phyloP scores from a whole-genome alignment of 1,140 invertebrate species.

The roundworm (Caenorhabditis elegans) region DNA sequence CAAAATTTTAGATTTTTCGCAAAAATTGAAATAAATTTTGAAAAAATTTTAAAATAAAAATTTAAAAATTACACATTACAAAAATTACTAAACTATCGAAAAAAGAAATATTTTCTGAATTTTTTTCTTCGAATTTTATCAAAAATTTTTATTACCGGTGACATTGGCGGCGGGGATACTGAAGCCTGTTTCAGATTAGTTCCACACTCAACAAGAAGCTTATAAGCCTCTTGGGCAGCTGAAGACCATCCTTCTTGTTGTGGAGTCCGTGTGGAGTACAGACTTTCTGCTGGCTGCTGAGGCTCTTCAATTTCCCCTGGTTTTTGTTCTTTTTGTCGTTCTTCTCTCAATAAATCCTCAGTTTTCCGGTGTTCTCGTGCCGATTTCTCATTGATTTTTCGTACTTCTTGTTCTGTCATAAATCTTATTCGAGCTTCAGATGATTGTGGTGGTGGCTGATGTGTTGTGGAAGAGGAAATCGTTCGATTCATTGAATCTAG shows the following conservation, averaged over 20 bases:
- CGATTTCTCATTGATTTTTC: slow-evolving; percentile 45
- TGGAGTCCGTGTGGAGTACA: not conserved
- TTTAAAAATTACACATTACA: too few species aligned
- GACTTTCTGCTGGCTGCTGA: not conserved
- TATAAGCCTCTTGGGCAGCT: slow-evolving; percentile 65
- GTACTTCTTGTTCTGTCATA: slow-evolving; percentile 50
- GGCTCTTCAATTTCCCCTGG: not conserved
- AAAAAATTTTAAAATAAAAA: too few species aligned
- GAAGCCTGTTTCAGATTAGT: slow-evolving; percentile 48
- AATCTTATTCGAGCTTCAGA: not conserved
- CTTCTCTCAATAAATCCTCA: slow-evolving; percentile 45
- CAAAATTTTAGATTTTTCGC: too few species aligned
- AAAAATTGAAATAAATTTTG: too few species aligned
- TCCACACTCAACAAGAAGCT: slow-evolving; percentile 63
- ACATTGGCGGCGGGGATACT: not conserved
- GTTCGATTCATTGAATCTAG: not conserved
- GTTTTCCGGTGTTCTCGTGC: slow-evolving; percentile 54
- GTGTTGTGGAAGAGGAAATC: not conserved
- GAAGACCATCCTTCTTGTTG: slow-evolving; percentile 53
- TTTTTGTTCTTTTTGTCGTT: slow-evolving; percentile 45
- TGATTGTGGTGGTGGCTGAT: not conserved
- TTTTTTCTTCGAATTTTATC: too few species aligned
- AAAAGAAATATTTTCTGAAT: too few species aligned
- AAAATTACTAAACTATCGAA: too few species aligned
- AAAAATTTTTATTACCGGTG: too few species aligned